Evolutionary conservation across 2,888 invertebrate species (phyloP).

Genomic region (Drosophila neonasuta): DNA sequence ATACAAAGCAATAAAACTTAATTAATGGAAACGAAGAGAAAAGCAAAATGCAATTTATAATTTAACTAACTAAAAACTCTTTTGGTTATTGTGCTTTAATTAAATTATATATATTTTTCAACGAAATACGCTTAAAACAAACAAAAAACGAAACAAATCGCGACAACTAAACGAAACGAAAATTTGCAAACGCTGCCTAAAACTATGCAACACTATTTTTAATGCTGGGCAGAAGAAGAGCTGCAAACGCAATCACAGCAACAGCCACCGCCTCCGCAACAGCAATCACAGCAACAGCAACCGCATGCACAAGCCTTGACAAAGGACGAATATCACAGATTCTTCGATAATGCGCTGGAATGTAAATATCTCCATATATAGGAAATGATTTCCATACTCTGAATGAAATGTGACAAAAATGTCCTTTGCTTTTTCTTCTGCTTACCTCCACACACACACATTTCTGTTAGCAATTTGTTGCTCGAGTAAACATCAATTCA

Average conservation of each 20-base stretch:
- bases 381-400: neutral
- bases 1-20: conserved; percentile 12
- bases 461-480: conserved; percentile 5
- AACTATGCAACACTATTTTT: conserved; percentile 42
- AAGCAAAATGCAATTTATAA: conserved; percentile 17
- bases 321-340: conserved; percentile 90
- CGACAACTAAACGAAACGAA: conserved; percentile 26
- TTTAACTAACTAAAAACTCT: conserved; percentile 23
- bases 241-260: conserved; percentile 24
- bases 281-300: conserved; percentile 67
- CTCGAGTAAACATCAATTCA: conserved; percentile 5
- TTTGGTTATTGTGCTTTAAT: conserved; percentile 34
- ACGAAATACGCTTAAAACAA: conserved; percentile 41
- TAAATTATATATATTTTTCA: conserved; percentile 31
- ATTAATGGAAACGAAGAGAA: conserved; percentile 15
- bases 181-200: conserved; percentile 30
- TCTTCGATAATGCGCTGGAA: conserved; percentile 91
- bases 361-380: conserved; percentile 83
- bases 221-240: conserved; percentile 50
- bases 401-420: conserved; percentile 5
- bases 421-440: conserved; percentile 19
- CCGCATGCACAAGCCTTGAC: conserved; percentile 82
- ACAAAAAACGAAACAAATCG: conserved; percentile 22
- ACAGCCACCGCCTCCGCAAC: conserved; percentile 16
- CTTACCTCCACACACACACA: conserved; percentile 24